Conservation (phyloP, 2,888 invertebrate species). For the Apomyelois bistriatella region DNA sequence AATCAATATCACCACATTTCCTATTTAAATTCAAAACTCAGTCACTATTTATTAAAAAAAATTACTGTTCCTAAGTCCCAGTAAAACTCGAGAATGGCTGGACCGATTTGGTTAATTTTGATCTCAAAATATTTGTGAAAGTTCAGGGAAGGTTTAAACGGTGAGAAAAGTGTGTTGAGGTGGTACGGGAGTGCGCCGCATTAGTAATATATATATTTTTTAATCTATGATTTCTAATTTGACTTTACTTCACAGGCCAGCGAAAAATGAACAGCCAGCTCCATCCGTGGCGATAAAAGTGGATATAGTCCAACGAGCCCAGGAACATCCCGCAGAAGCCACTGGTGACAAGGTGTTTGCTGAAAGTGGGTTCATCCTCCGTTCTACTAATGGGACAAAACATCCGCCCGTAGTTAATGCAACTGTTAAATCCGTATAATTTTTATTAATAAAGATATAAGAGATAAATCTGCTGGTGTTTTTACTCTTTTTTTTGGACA, state of each 20-base stretch:
- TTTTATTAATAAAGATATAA: not conserved
- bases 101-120: no score
- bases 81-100: no score
- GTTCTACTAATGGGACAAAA: slow-evolving; percentile 33
- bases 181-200: no score
- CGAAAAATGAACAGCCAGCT: slow-evolving; percentile 35
- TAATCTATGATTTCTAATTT: no score
- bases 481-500: not conserved
- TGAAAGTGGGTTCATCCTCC: slow-evolving; percentile 48
- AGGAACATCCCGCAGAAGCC: slow-evolving; percentile 19
- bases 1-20: no score
- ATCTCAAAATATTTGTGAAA: no score
- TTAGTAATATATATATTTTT: no score
- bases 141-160: no score
- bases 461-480: not conserved
- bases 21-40: no score
- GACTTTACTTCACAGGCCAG: slow-evolving; percentile 34
- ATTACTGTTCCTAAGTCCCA: no score
- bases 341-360: slow-evolving; percentile 47
- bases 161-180: no score
- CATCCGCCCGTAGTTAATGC: not conserved
- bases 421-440: slow-evolving; percentile 1
- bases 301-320: slow-evolving; percentile 2
- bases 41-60: no score
- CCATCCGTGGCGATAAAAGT: not conserved